A percentile compares a stretch with the other conserved stretches of the same genome.
phyloP scores from a whole-genome alignment of 2,888 invertebrate genomes.

The Galerucella pusilla region DNA sequence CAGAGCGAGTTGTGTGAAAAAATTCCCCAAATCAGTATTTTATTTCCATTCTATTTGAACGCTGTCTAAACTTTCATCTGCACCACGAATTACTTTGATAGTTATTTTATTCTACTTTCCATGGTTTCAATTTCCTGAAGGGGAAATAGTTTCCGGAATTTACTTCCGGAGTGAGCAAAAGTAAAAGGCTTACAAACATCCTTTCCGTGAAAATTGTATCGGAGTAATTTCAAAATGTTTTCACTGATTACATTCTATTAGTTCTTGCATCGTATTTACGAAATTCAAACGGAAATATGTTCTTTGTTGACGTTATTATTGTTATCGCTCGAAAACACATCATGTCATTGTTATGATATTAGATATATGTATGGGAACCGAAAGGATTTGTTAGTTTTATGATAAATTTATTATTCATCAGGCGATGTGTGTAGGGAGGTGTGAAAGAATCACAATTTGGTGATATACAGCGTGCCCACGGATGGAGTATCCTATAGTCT shows the following conservation, averaged over 20 bases:
- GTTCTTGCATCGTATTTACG: not conserved
- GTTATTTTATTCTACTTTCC: conserved; percentile 30
- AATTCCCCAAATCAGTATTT: conserved; percentile 5
- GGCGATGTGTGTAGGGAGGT: not conserved
- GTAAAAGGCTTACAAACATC: conserved; percentile 28
- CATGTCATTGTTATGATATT: not conserved
- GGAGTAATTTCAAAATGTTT: conserved; percentile 23
- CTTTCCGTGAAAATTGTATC: conserved; percentile 6
- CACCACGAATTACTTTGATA: conserved; percentile 30
- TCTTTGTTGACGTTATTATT: conserved; percentile 7
- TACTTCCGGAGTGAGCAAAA: conserved; percentile 20
- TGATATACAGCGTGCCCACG: too few relatives aligned
- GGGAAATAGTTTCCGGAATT: conserved; percentile 32
- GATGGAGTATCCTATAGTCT: too few relatives aligned
- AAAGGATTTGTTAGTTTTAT: not conserved
- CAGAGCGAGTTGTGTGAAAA: not conserved
- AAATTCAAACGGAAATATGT: conserved; percentile 7
- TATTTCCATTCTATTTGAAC: not conserved
- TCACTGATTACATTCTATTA: not conserved
- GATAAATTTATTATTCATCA: not conserved
- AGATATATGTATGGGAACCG: not conserved
- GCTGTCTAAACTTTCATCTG: conserved; percentile 12
- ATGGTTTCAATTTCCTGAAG: conserved; percentile 38
- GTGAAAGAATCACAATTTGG: not conserved
- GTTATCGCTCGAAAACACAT: not conserved